A percentile compares a stretch with the other conserved stretches of the same genome.
Evolutionary conservation across 1,140 invertebrate genomes (phyloP).

Genomic region (Sipha flava): DNA sequence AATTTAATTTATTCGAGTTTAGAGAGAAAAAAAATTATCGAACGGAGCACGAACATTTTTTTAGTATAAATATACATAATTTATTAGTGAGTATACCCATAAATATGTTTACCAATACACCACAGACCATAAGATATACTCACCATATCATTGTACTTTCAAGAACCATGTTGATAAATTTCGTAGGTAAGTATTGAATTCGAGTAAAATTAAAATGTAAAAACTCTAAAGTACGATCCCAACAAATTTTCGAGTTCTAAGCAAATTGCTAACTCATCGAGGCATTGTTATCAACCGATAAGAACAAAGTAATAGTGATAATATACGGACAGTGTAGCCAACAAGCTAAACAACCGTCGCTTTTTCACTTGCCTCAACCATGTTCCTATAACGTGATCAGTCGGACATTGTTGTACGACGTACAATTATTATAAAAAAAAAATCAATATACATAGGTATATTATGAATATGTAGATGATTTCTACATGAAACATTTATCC

Average conservation of each 20-base stretch:
- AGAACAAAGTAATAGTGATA: neutral
- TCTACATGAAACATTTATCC: too few relatives aligned
- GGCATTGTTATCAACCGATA: neutral
- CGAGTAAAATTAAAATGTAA: neutral
- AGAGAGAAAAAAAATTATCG: too few relatives aligned
- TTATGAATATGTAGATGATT: too few relatives aligned
- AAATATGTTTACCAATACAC: neutral
- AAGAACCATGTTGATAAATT: slow-evolving; percentile 69
- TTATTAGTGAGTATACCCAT: neutral
- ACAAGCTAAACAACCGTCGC: too few relatives aligned
- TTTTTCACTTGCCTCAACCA: too few relatives aligned
- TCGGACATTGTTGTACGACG: too few relatives aligned
- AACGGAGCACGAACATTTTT: too few relatives aligned
- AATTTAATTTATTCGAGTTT: too few relatives aligned
- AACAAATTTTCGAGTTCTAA: neutral
- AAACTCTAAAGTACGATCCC: neutral
- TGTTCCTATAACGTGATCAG: too few relatives aligned
- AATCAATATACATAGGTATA: too few relatives aligned
- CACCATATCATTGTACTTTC: slow-evolving; percentile 98
- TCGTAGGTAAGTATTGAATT: neutral
- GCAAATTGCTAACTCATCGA: slow-evolving; percentile 11
- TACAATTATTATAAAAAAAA: too few relatives aligned
- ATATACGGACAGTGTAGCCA: too few relatives aligned
- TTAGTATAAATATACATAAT: neutral
- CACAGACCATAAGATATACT: slow-evolving; percentile 41